Evolutionary conservation across 2,888 invertebrate species (phyloP).

Genomic region (Ornithoptera priamus): DNA sequence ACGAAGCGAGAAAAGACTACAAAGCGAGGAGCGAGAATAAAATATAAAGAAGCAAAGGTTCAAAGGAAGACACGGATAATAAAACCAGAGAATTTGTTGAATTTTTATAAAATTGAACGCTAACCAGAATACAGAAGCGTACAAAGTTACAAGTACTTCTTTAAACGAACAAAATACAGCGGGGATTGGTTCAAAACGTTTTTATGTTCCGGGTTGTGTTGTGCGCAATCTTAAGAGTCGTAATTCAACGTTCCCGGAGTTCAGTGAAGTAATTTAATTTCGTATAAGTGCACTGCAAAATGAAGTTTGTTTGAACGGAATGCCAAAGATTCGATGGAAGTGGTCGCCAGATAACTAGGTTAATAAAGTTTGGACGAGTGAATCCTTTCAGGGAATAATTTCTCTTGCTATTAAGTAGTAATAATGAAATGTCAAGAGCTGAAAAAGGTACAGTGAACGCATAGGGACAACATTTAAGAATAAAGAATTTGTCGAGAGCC

Average conservation of each 20-base stretch:
- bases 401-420: too few species aligned
- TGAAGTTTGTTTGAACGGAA: conserved; percentile 38
- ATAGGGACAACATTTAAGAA: too few species aligned
- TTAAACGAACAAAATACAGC: conserved; percentile 29
- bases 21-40: not conserved
- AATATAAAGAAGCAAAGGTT: conserved; percentile 4
- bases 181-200: conserved; percentile 32
- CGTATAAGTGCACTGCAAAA: conserved; percentile 44
- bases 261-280: conserved; percentile 46
- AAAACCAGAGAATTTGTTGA: conserved; percentile 15
- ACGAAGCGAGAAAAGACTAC: not conserved
- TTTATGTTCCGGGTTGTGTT: conserved; percentile 33
- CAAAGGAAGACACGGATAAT: conserved; percentile 10
- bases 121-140: conserved; percentile 11
- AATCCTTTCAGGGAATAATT: not conserved
- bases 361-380: conserved; percentile 10
- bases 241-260: conserved; percentile 35
- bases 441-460: not conserved
- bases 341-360: conserved; percentile 9
- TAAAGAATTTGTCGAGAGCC: too few species aligned
- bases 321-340: conserved; percentile 28
- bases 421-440: too few species aligned
- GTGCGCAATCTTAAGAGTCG: conserved; percentile 36
- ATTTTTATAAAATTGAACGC: not conserved
- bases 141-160: conserved; percentile 28